Conservation (phyloP, 2,113 vertebrate genomes). For the Grammomys surdaster region DNA sequence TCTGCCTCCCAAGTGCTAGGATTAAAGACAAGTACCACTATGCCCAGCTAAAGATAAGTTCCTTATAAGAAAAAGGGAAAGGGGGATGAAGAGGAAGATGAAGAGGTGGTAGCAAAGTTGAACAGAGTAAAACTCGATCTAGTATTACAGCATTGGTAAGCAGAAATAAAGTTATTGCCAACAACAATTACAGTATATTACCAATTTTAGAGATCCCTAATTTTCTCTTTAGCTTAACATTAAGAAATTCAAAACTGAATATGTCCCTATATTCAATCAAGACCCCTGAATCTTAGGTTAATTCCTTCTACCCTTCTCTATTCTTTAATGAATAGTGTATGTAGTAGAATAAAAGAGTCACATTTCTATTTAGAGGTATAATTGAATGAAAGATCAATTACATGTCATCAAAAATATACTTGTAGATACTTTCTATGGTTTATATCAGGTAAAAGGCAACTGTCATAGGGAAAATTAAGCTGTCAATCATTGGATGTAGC, state of each 20-base stretch:
- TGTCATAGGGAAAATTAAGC: constrained; percentile 8
- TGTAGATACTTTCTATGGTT: constrained; percentile 26
- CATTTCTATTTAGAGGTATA: neutral
- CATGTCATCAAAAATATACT: constrained; percentile 20
- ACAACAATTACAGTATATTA: neutral
- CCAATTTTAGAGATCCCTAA: constrained; percentile 21
- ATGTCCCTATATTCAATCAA: neutral
- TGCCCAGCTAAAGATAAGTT: neutral
- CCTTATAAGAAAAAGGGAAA: neutral
- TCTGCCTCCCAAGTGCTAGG: neutral
- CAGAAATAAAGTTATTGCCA: constrained; percentile 28
- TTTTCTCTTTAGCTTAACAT: neutral
- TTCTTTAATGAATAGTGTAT: constrained; percentile 33
- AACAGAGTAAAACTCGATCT: neutral
- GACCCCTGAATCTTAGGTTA: constrained; percentile 9
- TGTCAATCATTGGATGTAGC: neutral
- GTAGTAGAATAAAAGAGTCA: neutral
- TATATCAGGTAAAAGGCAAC: neutral
- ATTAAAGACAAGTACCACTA: neutral
- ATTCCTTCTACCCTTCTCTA: constrained; percentile 12
- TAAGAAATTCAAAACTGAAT: constrained; percentile 41
- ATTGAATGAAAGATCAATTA: constrained; percentile 30
- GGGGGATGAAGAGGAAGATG: neutral
- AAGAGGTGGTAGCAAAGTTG: neutral
- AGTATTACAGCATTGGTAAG: neutral